phyloP scores from a whole-genome alignment of 2,888 invertebrate genomes.

The Drosophila meridiana region DNA sequence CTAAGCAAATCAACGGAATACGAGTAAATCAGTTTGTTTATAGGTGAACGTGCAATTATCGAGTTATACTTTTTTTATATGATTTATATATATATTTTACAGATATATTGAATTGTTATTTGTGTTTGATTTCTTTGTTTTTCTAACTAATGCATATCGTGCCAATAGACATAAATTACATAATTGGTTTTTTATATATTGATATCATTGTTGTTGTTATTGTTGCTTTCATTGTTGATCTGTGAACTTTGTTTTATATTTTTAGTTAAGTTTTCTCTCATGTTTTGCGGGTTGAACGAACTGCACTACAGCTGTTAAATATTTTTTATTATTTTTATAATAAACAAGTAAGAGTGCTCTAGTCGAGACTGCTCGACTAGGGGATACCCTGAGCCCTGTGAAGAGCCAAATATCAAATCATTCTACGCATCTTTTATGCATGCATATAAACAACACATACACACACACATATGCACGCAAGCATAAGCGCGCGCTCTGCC shows the following conservation, averaged over 20 bases:
- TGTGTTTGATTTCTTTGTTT: slow-evolving; percentile 23
- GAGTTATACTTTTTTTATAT: slow-evolving; percentile 45
- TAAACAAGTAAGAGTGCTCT: too few species aligned
- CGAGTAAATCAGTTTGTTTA: slow-evolving; percentile 39
- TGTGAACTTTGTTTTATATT: slow-evolving; percentile 48
- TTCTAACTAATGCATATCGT: slow-evolving; percentile 56
- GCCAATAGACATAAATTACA: slow-evolving; percentile 66
- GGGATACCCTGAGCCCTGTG: too few species aligned
- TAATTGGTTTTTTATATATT: slow-evolving; percentile 59
- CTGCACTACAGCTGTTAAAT: slow-evolving; percentile 9
- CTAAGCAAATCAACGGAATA: slow-evolving; percentile 9
- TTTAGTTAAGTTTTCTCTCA: slow-evolving; percentile 7
- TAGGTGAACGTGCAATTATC: slow-evolving; percentile 72
- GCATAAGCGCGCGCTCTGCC: too few species aligned
- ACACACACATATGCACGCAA: too few species aligned
- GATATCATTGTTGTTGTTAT: slow-evolving; percentile 33
- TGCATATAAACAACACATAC: too few species aligned
- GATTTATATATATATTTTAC: slow-evolving; percentile 18
- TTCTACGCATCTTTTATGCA: too few species aligned
- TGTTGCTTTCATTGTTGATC: slow-evolving; percentile 17
- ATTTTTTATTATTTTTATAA: slow-evolving; percentile 1
- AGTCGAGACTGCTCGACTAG: too few species aligned
- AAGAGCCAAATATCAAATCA: too few species aligned
- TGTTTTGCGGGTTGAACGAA: slow-evolving; percentile 38
- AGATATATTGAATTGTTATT: slow-evolving; percentile 45